Evolutionary conservation across 2,797 vertebrate genomes (phyloP).

Genomic region (Liasis olivaceus): DNA sequence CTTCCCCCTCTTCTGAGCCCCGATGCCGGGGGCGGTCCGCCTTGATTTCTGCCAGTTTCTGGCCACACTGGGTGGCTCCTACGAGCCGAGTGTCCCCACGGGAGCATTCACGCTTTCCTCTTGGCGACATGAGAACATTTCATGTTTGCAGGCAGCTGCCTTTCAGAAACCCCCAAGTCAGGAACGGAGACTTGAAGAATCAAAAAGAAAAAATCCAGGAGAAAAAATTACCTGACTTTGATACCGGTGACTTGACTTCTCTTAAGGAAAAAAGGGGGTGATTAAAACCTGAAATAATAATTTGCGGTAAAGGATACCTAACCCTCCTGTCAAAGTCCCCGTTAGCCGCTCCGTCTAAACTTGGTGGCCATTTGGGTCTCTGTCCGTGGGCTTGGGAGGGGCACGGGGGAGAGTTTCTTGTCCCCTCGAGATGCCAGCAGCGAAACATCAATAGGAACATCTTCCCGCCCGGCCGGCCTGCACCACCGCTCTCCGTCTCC

Average conservation of each 20-base stretch:
- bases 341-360: background rate
- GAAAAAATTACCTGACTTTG: constrained; percentile 23
- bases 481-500: background rate
- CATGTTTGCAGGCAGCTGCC: constrained; percentile 65
- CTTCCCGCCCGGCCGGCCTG: background rate
- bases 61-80: constrained; percentile 76
- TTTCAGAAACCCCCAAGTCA: constrained; percentile 66
- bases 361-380: too few relatives aligned
- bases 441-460: background rate
- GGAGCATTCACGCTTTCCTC: constrained; percentile 63
- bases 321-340: background rate
- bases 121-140: constrained; percentile 39
- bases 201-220: background rate
- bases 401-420: background rate
- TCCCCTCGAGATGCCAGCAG: background rate
- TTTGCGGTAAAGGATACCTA: constrained; percentile 62
- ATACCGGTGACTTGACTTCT: constrained; percentile 29
- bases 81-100: constrained; percentile 68
- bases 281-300: constrained; percentile 58
- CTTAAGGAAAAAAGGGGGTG: constrained; percentile 2
- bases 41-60: constrained; percentile 64
- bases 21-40: constrained; percentile 69
- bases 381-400: background rate
- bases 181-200: constrained; percentile 70
- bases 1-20: constrained; percentile 52